Evolutionary conservation across 2,888 invertebrate species (phyloP).

Genomic region (Andricus quercusramuli): DNA sequence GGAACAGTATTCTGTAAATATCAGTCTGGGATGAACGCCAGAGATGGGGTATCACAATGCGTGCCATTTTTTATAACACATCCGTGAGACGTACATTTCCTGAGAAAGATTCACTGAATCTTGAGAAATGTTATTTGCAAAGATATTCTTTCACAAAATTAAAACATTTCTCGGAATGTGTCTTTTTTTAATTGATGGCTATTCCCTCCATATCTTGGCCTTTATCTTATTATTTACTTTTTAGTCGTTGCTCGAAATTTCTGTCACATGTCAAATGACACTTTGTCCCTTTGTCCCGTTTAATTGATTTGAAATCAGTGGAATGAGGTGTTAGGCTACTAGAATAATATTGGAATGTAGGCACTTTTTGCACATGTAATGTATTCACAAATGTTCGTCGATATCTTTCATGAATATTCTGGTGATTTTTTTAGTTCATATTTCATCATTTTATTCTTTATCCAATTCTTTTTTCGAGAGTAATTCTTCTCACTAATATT

Average conservation of each 20-base stretch:
- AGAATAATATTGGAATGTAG: constrained; percentile 60
- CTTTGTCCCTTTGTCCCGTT: constrained; percentile 19
- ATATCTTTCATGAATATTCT: not conserved
- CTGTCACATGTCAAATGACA: constrained; percentile 8
- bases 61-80: constrained; percentile 63
- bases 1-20: constrained; percentile 79
- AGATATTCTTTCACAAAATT: not conserved
- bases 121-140: not conserved
- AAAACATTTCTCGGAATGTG: not conserved
- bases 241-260: constrained; percentile 39
- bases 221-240: constrained; percentile 34
- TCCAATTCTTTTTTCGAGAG: not conserved
- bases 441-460: not conserved
- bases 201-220: constrained; percentile 40
- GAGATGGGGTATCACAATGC: constrained; percentile 71
- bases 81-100: constrained; percentile 48
- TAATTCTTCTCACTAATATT: not conserved
- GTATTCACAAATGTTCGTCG: constrained; percentile 5
- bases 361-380: constrained; percentile 60
- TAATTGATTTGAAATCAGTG: constrained; percentile 56
- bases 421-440: not conserved
- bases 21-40: constrained; percentile 66
- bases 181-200: constrained; percentile 6
- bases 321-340: constrained; percentile 53
- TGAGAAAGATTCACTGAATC: not conserved